phyloP scores from a whole-genome alignment of 1,140 invertebrate species.

The Brachionus asplanchnoidis region DNA sequence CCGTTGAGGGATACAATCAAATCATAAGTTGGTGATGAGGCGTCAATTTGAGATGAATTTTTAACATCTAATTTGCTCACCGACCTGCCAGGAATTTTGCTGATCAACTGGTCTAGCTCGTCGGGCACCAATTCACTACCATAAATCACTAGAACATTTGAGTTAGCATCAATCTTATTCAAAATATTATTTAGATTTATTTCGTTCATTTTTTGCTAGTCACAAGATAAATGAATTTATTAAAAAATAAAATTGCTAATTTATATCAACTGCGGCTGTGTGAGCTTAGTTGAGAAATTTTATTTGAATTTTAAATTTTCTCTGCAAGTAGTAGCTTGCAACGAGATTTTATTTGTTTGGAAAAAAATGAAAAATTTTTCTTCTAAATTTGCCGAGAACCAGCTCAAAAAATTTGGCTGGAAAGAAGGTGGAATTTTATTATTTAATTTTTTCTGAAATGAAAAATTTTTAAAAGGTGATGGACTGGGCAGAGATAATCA shows the following conservation, averaged over 20 bases:
- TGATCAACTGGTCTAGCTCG: background rate
- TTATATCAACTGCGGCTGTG: background rate
- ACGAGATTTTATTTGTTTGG: background rate
- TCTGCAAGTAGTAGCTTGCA: background rate
- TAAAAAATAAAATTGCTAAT: background rate
- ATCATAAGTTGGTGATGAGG: background rate
- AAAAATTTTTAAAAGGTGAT: background rate
- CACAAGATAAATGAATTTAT: constrained; percentile 7
- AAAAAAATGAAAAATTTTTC: constrained; percentile 16
- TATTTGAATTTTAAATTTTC: background rate
- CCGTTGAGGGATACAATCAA: constrained; percentile 3
- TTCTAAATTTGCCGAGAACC: constrained; percentile 15
- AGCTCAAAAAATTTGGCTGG: constrained; percentile 34
- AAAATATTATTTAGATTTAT: constrained; percentile 22
- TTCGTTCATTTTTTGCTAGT: constrained; percentile 35
- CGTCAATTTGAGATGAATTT: background rate
- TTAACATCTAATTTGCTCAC: background rate
- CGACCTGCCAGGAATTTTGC: background rate
- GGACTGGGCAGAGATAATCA: constrained; percentile 22
- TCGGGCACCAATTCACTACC: background rate
- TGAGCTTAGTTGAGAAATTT: constrained; percentile 4
- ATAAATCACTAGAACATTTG: background rate
- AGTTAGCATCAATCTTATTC: background rate
- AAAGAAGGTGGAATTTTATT: constrained; percentile 18
- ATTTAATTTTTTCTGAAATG: background rate